Conservation (phyloP, 2,888 invertebrate species). For the Elmis aenea region DNA sequence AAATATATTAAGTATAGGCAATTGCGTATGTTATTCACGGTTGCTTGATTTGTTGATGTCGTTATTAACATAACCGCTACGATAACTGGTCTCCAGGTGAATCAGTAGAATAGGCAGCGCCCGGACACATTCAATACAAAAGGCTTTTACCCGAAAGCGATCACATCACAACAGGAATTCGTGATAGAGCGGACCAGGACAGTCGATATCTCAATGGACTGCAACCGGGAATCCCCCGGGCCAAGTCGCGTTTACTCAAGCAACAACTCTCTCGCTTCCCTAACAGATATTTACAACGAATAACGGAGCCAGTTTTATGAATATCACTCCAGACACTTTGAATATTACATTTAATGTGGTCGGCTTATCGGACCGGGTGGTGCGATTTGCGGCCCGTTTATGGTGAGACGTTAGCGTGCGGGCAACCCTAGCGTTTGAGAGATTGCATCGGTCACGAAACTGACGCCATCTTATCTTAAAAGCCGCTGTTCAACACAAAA, state of each 20-base stretch:
- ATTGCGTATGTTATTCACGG: too few species aligned
- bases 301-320: slow-evolving; percentile 21
- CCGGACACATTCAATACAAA: too few species aligned
- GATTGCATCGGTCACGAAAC: slow-evolving; percentile 27
- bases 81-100: too few species aligned
- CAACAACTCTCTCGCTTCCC: slow-evolving; percentile 18
- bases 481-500: slow-evolving; percentile 24
- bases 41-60: too few species aligned
- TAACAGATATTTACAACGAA: slow-evolving; percentile 29
- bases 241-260: slow-evolving; percentile 11
- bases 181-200: slow-evolving; percentile 7
- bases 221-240: slow-evolving; percentile 11
- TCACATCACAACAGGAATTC: slow-evolving; percentile 10
- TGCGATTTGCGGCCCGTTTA: slow-evolving; percentile 22
- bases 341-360: slow-evolving; percentile 25
- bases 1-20: too few species aligned
- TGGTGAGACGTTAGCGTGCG: slow-evolving; percentile 12
- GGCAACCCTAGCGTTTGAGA: slow-evolving; percentile 18
- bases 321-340: slow-evolving; percentile 22
- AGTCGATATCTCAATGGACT: slow-evolving; percentile 15
- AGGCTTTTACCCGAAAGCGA: slow-evolving; percentile 13
- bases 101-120: too few species aligned
- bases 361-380: slow-evolving; percentile 21
- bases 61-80: too few species aligned
- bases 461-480: slow-evolving; percentile 28